Base-by-base conservation (phyloP, 2,888 invertebrate species). In the Amorpha juglandis region DNA sequence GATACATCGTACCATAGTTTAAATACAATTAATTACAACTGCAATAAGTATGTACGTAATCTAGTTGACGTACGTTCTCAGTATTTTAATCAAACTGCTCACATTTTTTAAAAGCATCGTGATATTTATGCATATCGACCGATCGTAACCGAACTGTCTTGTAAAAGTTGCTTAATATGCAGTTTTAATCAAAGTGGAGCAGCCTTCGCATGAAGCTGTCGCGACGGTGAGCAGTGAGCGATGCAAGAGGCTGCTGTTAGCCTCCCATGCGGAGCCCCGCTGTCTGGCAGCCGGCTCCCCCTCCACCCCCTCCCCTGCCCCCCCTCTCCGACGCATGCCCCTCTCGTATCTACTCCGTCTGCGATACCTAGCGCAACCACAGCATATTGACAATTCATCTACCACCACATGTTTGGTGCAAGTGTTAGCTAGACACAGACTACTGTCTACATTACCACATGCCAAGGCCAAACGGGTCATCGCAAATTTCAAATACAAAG, bases 211-310 rank as follows among this genome's bases (percentile, higher is more conserved):
- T 83, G 78, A 75, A 87, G 89, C 88, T 89, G 88, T 87, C 87
- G 91, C 91, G 88, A 85, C 88, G 87, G 85, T 86, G 90, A 88
- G 83, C 82, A 80, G 78, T 77, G 83, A 81, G 80, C 88, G 85
- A 78, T 90, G 92, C 89, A 90, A 90, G 89, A 92, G 90, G 91
- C 86, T 91, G 91, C 83, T 90, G 90, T 78, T 90, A 85, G 90
- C 91, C 91, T 91, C 92, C 93, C 93, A 91, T 83, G 86, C 89
- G 93, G 93, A 93, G 93, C 93, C 93, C 89, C 93, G 93, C 93
- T 93, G 93, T 94, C 93, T 93, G 93, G 90, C 91, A 84, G 88
- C 83, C 84, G 81, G 74, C 79, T 80, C 81, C 79, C 81, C 77
- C 78, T 76, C 69, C 71, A 71, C 70, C 77, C 72, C 69, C 69